Base-by-base conservation (phyloP, 2,797 vertebrate species). In the Xenentodon cancila region DNA sequence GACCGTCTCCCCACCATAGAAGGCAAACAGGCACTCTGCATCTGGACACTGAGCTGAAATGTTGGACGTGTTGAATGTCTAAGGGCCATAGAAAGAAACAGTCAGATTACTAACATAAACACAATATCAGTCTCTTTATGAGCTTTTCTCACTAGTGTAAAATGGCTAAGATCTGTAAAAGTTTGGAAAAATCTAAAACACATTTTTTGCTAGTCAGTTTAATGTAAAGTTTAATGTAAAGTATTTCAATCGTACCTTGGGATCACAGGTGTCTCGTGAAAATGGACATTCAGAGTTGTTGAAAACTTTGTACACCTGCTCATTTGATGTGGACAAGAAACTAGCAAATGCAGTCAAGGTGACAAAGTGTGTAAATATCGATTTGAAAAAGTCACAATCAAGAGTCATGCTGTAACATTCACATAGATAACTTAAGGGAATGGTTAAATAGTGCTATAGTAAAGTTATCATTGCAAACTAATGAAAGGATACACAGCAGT, bases 291-390 rank as follows among this genome's bases (percentile, higher is more conserved):
- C 21, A 0, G 81, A 64, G 9, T 84, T 93, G 15, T 95, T 96
- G 86, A 95, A 95, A 59, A 98, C 94, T 86, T 98, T 99, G 77
- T 97, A 98, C 40, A 99, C 48, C 0, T 96, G 94, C 65, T 95
- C 93, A 0, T 94, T 97, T 13, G 97, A 99, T 1, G 97, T 99
- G 57, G 97, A 96, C 54, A 99, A 90, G 91, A 97, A 99, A 7
- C 97, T 99, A 88, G 1, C 5, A 22, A 30, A 16, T 50, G 1
- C 1, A 0, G 77, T 94, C 87, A 95, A 98, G 94, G 95, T 80
- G 37, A 47, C 71, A 55, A 40, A 13, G 5, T 40, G 37, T 1
- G 34, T 11, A 40, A 15, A 15, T 40, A 40, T 40, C 4, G 13
- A 15, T 16, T 13, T 40, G 13, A 40, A 40, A 40, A 40, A 3